Evolutionary conservation across 2,113 vertebrate genomes (phyloP), one percentile per base, ranked within the genome.

Genomic region (Cricetomys ansorgei): DNA sequence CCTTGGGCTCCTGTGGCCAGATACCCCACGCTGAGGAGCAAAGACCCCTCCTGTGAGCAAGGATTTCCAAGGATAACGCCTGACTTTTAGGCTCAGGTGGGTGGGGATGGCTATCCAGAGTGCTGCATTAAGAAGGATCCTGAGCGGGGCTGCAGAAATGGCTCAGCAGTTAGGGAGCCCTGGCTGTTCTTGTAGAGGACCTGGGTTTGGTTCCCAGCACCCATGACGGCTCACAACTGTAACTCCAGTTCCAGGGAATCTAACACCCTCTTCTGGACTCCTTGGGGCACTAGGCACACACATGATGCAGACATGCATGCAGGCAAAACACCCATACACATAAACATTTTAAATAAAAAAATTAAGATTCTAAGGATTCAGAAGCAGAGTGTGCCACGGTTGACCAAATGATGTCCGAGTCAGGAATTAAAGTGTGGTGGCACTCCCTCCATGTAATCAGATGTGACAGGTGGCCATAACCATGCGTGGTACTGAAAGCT

Each of bases 51-150:
- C 5, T 40, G 31, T 0, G 17, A 16, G 55, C 57, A 45, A 10
- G 29, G 5, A 57, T 27, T 59, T 4, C 12, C 0, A 6, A 55
- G 31, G 12, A 25, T 45, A 10, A 3, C 40, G 31, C 13, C 48
- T 53, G 55, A 31, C 43, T 1, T 13, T 40, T 21, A 7, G 53
- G 72, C 67, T 31, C 59, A 34, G 59, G 57, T 5, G 31, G 19
- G 10, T 0, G 23, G 62, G 0, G 0, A 11, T 0, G 2, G 45
- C 15, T 25, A 12, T 15, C 15, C 48, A 5, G 9, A 62, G 37
- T 4, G 0, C 85, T 10, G 37, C n/a, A 75, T 0, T 7, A 13
- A 48, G 91, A 81, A 5, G 29, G 81, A 65, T 8, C 53, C 55
- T 83, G n/a, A 59, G 55, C 43, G 55, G 12, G 79, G 37, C 37